A percentile compares a stretch with the other conserved stretches of the same genome.
phyloP scores from a whole-genome alignment of 1,140 invertebrate species.

The Lepidurus couesii region DNA sequence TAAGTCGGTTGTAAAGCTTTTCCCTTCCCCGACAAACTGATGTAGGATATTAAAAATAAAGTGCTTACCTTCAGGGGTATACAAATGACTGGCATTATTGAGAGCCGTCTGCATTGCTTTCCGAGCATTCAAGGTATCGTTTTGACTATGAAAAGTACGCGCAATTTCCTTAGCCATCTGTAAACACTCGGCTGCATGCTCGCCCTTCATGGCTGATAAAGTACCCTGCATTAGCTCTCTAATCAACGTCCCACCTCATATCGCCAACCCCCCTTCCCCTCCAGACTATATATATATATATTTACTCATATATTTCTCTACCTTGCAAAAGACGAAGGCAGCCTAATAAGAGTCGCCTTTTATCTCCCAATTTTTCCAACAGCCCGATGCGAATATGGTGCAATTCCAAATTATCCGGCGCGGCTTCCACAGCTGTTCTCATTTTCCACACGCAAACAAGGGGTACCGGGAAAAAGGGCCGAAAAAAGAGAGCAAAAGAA shows the following conservation, averaged over 20 bases:
- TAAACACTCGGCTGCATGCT: slow-evolving; percentile 62
- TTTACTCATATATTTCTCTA: slow-evolving; percentile 30
- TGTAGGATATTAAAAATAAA: slow-evolving; percentile 28
- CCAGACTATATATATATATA: background rate
- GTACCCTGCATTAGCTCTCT: slow-evolving; percentile 17
- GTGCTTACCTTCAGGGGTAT: slow-evolving; percentile 46
- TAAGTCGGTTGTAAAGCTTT: background rate
- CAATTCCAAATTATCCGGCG: slow-evolving; percentile 44
- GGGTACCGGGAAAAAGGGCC: slow-evolving; percentile 35
- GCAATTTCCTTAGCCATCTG: slow-evolving; percentile 69
- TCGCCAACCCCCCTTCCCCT: background rate
- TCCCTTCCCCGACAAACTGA: background rate
- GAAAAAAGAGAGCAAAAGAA: slow-evolving; percentile 7
- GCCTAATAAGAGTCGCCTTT: slow-evolving; percentile 60
- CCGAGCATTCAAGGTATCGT: slow-evolving; percentile 65
- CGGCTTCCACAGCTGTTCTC: slow-evolving; percentile 57
- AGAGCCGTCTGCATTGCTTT: slow-evolving; percentile 71
- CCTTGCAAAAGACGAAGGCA: slow-evolving; percentile 65
- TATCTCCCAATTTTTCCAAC: slow-evolving; percentile 63
- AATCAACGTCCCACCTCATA: background rate
- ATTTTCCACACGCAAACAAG: slow-evolving; percentile 1
- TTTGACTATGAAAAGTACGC: slow-evolving; percentile 64
- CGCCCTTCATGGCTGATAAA: slow-evolving; percentile 49
- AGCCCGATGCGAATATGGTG: slow-evolving; percentile 58
- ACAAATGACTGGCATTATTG: slow-evolving; percentile 43